A percentile compares a stretch with the other conserved stretches of the same genome.
These are phyloP conservation scores for Keiferia lycopersicella DNA, from an alignment of 2,888 invertebrate genomes.

Conservation along the genomic window DNA sequence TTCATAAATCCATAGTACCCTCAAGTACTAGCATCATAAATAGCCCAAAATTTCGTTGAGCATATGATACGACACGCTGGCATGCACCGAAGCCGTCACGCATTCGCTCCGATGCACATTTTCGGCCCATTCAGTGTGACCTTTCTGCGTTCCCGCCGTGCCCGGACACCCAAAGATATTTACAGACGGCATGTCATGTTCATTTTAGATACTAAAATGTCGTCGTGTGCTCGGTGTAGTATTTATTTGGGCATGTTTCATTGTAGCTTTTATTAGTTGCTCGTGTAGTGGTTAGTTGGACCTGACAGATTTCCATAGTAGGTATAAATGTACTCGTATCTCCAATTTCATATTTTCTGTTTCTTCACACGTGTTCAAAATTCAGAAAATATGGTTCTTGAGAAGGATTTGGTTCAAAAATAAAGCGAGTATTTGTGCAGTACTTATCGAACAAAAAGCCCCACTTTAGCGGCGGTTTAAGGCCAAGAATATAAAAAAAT, in stretches of 20 bases:
- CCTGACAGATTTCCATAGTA: not conserved
- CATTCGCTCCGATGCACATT: slow-evolving; percentile 18
- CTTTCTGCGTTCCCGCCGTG: slow-evolving; percentile 26
- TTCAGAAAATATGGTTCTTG: not conserved
- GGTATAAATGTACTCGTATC: not conserved
- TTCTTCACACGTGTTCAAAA: not conserved
- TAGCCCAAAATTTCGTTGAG: not conserved
- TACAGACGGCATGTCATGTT: slow-evolving; percentile 22
- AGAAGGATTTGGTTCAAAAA: not conserved
- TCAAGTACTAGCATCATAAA: too few species aligned
- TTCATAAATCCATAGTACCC: too few species aligned
- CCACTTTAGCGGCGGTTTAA: slow-evolving; percentile 14
- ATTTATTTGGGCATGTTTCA: slow-evolving; percentile 4
- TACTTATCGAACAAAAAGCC: slow-evolving; percentile 20
- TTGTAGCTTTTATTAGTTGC: slow-evolving; percentile 5
- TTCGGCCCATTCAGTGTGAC: slow-evolving; percentile 29
- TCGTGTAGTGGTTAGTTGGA: not conserved
- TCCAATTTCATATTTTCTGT: not conserved
- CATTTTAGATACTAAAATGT: slow-evolving; percentile 15
- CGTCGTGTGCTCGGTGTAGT: not conserved
- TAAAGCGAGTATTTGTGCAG: slow-evolving; percentile 5
- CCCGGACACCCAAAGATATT: slow-evolving; percentile 31
- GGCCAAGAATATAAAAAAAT: slow-evolving; percentile 17
- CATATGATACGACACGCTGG: not conserved
- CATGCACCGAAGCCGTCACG: slow-evolving; percentile 13